Conservation (phyloP, 2,113 vertebrate species). For the Tetraodon nigroviridis region DNA sequence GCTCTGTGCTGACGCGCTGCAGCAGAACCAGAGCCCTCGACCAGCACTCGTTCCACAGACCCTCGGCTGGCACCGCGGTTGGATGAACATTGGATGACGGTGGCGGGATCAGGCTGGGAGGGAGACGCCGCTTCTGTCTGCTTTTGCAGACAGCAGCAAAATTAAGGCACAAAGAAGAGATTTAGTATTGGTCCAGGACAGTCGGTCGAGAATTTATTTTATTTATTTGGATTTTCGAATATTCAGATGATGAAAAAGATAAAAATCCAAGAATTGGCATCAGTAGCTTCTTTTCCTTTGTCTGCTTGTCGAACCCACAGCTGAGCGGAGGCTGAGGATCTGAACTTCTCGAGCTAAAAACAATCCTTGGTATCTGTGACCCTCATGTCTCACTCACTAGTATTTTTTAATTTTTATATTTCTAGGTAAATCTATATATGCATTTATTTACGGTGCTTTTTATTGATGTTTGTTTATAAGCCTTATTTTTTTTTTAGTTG, state of each 20-base stretch:
- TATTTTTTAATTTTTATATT: conserved; percentile 74
- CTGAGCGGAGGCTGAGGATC: conserved; percentile 23
- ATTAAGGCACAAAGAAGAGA: conserved; percentile 1
- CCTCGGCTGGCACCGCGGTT: conserved; percentile 1
- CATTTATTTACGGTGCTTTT: conserved; percentile 82
- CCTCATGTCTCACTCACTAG: conserved; percentile 70
- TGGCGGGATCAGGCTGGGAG: background rate
- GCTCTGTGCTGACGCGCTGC: background rate
- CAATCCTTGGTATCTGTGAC: conserved; percentile 60
- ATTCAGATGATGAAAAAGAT: background rate
- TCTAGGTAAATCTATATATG: conserved; percentile 73
- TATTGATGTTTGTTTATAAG: conserved; percentile 80
- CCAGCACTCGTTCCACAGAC: conserved; percentile 26
- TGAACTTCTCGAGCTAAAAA: conserved; percentile 42
- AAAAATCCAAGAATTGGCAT: too few relatives aligned
- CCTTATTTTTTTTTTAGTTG: conserved; percentile 81
- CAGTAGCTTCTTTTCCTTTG: conserved; percentile 1
- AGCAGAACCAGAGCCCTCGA: conserved; percentile 53
- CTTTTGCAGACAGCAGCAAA: conserved; percentile 15
- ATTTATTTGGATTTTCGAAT: background rate
- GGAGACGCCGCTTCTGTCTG: background rate
- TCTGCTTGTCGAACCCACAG: conserved; percentile 2
- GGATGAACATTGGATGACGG: background rate
- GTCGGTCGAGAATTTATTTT: conserved; percentile 7
- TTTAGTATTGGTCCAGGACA: background rate